Conservation (phyloP, 2,113 vertebrate genomes). For the Phocoena sinus region DNA sequence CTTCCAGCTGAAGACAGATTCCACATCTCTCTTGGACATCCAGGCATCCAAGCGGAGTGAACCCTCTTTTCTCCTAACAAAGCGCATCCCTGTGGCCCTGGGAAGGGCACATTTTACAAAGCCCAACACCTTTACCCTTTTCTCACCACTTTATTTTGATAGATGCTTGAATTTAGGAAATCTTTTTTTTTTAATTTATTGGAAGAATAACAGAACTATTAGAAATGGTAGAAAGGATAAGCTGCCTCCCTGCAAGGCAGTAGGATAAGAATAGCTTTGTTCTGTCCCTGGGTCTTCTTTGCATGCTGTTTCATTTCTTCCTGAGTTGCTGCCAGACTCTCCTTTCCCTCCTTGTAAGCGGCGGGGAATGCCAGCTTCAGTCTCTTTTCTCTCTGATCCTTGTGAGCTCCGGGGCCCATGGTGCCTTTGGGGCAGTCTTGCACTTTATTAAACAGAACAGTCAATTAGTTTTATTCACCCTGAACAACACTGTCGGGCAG, state of each 20-base stretch:
- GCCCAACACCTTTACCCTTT: background rate
- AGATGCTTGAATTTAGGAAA: conserved; percentile 53
- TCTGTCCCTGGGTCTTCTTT: conserved; percentile 62
- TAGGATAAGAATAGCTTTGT: conserved; percentile 71
- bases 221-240: conserved; percentile 50
- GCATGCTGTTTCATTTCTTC: background rate
- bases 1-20: background rate
- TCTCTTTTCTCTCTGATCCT: background rate
- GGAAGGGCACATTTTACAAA: background rate
- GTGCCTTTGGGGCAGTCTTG: background rate
- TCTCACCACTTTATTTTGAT: conserved; percentile 23
- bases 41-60: fast-evolving
- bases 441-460: background rate
- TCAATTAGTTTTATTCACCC: background rate
- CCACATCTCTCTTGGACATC: background rate
- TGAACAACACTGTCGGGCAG: background rate
- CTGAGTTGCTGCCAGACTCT: no score
- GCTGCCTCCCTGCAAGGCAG: conserved; percentile 43
- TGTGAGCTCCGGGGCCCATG: background rate
- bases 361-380: fast-evolving
- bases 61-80: background rate
- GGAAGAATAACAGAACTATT: conserved; percentile 49
- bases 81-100: background rate
- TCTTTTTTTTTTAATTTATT: conserved; percentile 41
- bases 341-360: background rate